Conservation (phyloP, 2,797 vertebrate species). For the Etheostoma nigrum region DNA sequence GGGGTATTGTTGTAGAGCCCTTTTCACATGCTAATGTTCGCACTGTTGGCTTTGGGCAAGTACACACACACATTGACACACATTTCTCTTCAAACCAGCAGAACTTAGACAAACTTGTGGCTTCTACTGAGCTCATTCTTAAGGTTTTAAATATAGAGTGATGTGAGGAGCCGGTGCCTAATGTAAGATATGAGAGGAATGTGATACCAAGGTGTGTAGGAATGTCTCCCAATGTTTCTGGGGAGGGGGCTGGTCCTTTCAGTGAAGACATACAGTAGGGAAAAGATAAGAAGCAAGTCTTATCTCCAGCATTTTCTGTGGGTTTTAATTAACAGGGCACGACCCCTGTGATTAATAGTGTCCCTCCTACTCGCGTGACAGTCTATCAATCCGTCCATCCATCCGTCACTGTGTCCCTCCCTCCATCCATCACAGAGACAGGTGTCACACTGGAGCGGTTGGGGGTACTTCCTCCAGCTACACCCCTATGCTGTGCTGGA, state of each 20-base stretch:
- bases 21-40: slow-evolving; percentile 82
- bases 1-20: slow-evolving; percentile 71
- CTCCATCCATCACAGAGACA: slow-evolving; percentile 75
- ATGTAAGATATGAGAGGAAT: slow-evolving; percentile 8
- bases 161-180: neutral
- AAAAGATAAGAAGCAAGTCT: slow-evolving; percentile 45
- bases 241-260: neutral
- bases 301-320: slow-evolving; percentile 35
- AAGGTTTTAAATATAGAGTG: slow-evolving; percentile 26
- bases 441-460: slow-evolving; percentile 71
- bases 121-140: slow-evolving; percentile 41
- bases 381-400: slow-evolving; percentile 71
- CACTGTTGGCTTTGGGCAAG: slow-evolving; percentile 62
- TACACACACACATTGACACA: slow-evolving; percentile 43
- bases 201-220: neutral
- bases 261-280: slow-evolving; percentile 44
- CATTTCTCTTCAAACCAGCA: slow-evolving; percentile 53
- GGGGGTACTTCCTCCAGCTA: slow-evolving; percentile 74
- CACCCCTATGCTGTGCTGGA: slow-evolving; percentile 66
- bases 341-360: slow-evolving; percentile 75
- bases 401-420: slow-evolving; percentile 67
- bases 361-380: slow-evolving; percentile 60
- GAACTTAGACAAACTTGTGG: slow-evolving; percentile 43
- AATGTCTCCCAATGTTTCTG: slow-evolving; percentile 6
- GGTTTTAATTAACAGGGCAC: slow-evolving; percentile 75